Conservation (phyloP, 1,140 invertebrate species). For the Aphidius ervi region DNA sequence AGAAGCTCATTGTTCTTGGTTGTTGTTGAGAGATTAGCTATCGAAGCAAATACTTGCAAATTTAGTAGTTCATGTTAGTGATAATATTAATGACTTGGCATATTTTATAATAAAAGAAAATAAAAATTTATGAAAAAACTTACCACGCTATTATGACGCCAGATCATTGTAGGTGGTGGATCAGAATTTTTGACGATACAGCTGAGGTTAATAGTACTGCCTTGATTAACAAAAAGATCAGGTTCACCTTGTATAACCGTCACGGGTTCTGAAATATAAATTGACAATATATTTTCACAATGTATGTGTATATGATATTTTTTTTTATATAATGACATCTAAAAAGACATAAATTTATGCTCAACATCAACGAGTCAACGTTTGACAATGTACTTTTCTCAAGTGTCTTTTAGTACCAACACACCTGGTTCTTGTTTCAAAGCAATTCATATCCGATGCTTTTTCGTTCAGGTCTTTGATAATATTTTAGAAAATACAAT, state of each 20-base stretch:
- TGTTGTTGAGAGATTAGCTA: conserved; percentile 12
- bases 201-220: conserved; percentile 67
- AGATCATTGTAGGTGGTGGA: conserved; percentile 61
- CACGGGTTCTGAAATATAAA: conserved; percentile 58
- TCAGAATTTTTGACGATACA: conserved; percentile 64
- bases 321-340: not conserved
- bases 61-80: not conserved
- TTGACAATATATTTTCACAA: conserved; percentile 16
- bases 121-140: conserved; percentile 15
- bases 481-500: no score
- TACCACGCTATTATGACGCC: conserved; percentile 64
- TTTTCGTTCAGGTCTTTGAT: no score
- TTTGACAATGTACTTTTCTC: conserved; percentile 19
- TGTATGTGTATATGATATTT: not conserved
- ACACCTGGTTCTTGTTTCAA: not conserved
- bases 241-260: conserved; percentile 62
- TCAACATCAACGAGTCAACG: not conserved
- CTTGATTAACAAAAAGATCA: conserved; percentile 64
- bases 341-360: not conserved
- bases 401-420: not conserved
- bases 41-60: not conserved
- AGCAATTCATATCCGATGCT: not conserved
- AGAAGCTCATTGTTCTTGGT: conserved; percentile 5
- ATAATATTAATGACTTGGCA: conserved; percentile 15
- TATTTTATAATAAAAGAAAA: conserved; percentile 4